Evolutionary conservation across 2,113 vertebrate genomes (phyloP).

Genomic region (Cisticola juncidis): DNA sequence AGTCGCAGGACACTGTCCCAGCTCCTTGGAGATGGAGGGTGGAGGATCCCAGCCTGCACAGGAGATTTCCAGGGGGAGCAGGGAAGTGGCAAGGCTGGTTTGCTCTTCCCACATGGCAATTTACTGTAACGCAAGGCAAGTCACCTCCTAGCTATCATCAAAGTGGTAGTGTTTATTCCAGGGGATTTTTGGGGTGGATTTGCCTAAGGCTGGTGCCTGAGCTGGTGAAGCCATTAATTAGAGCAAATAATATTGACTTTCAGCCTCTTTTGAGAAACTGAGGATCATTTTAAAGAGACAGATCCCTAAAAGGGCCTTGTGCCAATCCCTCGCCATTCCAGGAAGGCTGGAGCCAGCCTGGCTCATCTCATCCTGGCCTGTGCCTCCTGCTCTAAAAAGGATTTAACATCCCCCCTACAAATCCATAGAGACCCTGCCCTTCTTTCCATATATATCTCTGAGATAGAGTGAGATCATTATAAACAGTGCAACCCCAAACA

Average conservation of each 20-base stretch:
- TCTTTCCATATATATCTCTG: background rate
- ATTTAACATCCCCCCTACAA: background rate
- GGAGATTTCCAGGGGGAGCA: background rate
- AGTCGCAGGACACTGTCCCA: background rate
- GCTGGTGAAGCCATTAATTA: constrained; percentile 40
- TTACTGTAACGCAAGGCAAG: background rate
- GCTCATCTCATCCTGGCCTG: background rate
- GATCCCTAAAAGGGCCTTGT: background rate
- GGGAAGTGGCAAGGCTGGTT: background rate
- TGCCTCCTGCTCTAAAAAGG: background rate
- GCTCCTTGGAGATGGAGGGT: background rate
- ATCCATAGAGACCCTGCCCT: background rate
- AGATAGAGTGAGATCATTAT: background rate
- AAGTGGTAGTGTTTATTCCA: constrained; percentile 15
- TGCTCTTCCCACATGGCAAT: constrained; percentile 26
- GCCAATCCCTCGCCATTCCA: background rate
- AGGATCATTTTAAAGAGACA: constrained; percentile 1
- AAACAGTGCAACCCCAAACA: background rate
- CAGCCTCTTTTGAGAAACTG: constrained; percentile 7
- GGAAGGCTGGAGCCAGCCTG: background rate
- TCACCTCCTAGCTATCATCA: constrained; percentile 29
- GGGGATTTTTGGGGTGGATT: constrained; percentile 47
- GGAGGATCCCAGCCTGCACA: background rate
- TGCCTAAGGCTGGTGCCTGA: constrained; percentile 34
- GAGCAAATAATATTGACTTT: background rate